Conservation (phyloP, 2,888 invertebrate genomes). For the Maniola hyperantus region DNA sequence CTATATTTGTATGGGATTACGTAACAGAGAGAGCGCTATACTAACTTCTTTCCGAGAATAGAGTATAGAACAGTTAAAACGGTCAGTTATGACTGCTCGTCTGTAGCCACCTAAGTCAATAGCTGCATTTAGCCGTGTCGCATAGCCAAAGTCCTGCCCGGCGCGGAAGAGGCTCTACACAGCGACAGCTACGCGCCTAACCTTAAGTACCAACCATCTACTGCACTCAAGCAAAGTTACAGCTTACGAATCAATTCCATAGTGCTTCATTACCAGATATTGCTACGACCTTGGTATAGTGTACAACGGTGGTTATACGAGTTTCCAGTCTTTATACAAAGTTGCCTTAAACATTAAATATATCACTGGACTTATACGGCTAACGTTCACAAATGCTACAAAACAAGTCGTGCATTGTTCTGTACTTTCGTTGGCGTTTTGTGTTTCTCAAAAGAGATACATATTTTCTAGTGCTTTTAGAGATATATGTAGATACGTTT, state of each 20-base stretch:
- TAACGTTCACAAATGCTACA: slow-evolving; percentile 27
- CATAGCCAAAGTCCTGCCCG: slow-evolving; percentile 33
- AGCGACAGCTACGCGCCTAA: slow-evolving; percentile 62
- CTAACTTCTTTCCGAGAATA: no score
- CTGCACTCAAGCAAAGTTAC: slow-evolving; percentile 67
- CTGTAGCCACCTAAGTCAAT: no score
- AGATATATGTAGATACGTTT: not conserved
- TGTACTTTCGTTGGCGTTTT: slow-evolving; percentile 25
- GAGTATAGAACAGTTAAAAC: no score
- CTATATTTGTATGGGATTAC: no score
- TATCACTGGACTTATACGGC: slow-evolving; percentile 35
- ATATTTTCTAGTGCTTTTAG: not conserved
- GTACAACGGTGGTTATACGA: slow-evolving; percentile 42
- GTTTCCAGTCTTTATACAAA: slow-evolving; percentile 16
- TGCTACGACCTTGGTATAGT: slow-evolving; percentile 38
- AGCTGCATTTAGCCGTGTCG: slow-evolving; percentile 17
- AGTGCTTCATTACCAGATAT: slow-evolving; percentile 67
- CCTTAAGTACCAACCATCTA: slow-evolving; percentile 67
- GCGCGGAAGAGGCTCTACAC: slow-evolving; percentile 38
- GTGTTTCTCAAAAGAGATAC: not conserved
- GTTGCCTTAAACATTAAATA: slow-evolving; percentile 27
- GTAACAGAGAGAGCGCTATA: no score
- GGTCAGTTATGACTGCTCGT: no score
- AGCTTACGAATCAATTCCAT: slow-evolving; percentile 77
- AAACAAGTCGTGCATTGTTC: not conserved